These are phyloP conservation scores for Knipowitschia caucasica DNA, from an alignment of 2,797 vertebrate genomes.

Conservation along the genomic window DNA sequence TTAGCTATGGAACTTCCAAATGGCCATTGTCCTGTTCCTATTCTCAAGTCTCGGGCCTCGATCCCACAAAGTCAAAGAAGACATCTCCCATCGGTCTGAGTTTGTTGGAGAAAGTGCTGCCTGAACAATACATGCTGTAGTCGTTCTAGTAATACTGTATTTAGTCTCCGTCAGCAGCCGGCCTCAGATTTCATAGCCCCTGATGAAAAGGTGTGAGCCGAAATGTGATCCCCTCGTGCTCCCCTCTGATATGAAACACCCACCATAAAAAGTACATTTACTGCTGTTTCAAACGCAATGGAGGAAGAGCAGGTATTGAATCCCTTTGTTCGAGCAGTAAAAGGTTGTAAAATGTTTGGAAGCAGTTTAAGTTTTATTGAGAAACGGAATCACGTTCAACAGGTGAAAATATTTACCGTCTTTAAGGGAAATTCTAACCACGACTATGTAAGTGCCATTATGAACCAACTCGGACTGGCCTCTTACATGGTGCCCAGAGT, in stretches of 20 bases:
- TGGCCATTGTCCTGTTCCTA: too few relatives aligned
- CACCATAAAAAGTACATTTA: constrained; percentile 62
- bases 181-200: constrained; percentile 58
- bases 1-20: too few relatives aligned
- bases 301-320: constrained; percentile 27
- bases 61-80: too few relatives aligned
- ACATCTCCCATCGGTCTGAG: too few relatives aligned
- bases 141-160: too few relatives aligned
- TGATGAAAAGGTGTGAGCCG: constrained; percentile 67
- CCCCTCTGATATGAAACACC: constrained; percentile 37
- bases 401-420: not conserved
- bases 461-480: too few relatives aligned
- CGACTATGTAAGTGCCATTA: not conserved
- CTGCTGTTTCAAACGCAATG: constrained; percentile 38
- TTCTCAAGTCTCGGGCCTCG: too few relatives aligned
- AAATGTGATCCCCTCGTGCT: constrained; percentile 22
- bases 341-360: not conserved
- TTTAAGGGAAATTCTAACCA: not conserved
- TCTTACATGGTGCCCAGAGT: too few relatives aligned
- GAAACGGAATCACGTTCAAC: not conserved
- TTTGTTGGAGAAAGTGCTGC: too few relatives aligned
- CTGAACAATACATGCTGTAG: too few relatives aligned
- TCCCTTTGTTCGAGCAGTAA: not conserved
- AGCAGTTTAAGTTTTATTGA: not conserved
- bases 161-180: constrained; percentile 17